Conservation (phyloP, 1,140 invertebrate species). For the Adoxophyes honmai region DNA sequence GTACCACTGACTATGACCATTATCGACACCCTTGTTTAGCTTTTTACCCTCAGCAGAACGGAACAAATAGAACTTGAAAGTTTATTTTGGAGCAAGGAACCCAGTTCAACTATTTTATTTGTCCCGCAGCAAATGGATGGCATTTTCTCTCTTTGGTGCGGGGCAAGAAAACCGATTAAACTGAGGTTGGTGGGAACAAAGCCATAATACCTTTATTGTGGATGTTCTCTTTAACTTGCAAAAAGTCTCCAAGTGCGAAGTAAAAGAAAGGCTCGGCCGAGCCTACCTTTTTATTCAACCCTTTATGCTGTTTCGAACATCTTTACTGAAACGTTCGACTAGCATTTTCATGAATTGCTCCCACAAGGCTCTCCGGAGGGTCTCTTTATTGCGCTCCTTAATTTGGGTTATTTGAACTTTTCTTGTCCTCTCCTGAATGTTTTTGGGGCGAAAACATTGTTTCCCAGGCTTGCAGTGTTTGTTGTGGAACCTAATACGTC, state of each 20-base stretch:
- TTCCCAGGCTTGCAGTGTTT: constrained; percentile 30
- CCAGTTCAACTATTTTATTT: not conserved
- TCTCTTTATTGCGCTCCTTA: constrained; percentile 56
- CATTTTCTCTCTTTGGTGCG: not conserved
- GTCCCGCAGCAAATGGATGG: not conserved
- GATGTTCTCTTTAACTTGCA: constrained; percentile 14
- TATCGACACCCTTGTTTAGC: no score
- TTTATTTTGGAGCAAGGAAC: no score
- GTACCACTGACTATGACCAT: no score
- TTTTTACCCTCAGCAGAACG: no score
- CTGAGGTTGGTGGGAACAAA: constrained; percentile 11
- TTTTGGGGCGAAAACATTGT: constrained; percentile 36
- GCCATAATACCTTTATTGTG: constrained; percentile 13
- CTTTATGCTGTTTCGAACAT: constrained; percentile 45
- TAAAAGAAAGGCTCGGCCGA: constrained; percentile 15
- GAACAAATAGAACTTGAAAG: no score
- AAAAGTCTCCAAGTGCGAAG: constrained; percentile 12
- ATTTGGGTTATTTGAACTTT: constrained; percentile 62
- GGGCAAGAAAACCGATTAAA: constrained; percentile 7
- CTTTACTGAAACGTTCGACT: constrained; percentile 41
- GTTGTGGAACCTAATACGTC: constrained; percentile 22
- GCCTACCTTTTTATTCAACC: constrained; percentile 37
- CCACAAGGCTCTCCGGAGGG: constrained; percentile 55
- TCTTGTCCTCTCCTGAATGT: constrained; percentile 44
- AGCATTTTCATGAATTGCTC: constrained; percentile 59